Base-by-base conservation (phyloP, 2,888 invertebrate genomes). In the Clunio marinus region DNA sequence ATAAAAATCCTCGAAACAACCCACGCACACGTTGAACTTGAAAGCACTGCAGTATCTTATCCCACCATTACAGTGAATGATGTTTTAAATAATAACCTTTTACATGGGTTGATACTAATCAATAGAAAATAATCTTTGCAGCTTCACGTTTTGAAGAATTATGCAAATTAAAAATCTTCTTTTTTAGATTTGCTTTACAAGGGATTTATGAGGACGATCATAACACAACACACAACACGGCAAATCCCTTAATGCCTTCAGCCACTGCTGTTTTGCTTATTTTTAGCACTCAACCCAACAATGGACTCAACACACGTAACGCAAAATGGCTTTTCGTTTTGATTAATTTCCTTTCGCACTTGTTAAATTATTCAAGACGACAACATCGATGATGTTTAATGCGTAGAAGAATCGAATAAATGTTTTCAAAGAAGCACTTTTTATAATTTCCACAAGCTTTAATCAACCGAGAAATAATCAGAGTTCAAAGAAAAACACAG, bases 251-350 rank as follows among this genome's bases (percentile, higher is more conserved):
- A n/a, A n/a, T n/a, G n/a, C n/a, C n/a, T n/a, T n/a, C n/a, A n/a
- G n/a, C n/a, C n/a, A n/a, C n/a, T n/a, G n/a, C n/a, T n/a, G n/a
- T 51, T 32, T 51, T 51, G 51, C 22, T 51, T 51, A 51, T 51
- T 51, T 51, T 51, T 51, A 51, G 51, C 8, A 17, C 3, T 5
- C 22, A 4, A 17, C n/a, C n/a, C n/a, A n/a, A n/a, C n/a, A n/a
- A n/a, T n/a, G 20, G 51, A 51, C 20, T 20, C 35, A 32, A 32
- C n/a, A 32, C 51, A 51, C 51, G 51, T 17, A 32, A 32, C 17
- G 51, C 10, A n/a, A n/a, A n/a, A n/a, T 51, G 35, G 35, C 35
- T 32, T n/a, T n/a, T n/a, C 35, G 13, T 13, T 32, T 13, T 32
- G 35, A 32, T 32, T 32, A 32, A 32, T 32, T 32, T 32, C 35